phyloP scores from a whole-genome alignment of 2,113 vertebrate species.

The Psittacus erithacus region DNA sequence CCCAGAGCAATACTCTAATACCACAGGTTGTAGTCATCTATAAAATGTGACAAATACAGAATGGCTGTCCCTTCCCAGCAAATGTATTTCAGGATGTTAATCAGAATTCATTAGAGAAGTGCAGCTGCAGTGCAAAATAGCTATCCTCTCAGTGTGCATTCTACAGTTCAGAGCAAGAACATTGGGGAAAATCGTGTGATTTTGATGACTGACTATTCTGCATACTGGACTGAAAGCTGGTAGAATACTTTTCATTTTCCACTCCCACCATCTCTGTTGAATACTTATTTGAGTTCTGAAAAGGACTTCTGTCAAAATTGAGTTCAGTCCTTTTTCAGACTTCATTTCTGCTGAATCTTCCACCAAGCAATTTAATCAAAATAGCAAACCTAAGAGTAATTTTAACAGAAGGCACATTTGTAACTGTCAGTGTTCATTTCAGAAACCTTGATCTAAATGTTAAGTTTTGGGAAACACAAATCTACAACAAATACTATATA shows the following conservation, averaged over 20 bases:
- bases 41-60: not conserved
- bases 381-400: not conserved
- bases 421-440: conserved; percentile 26
- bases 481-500: not conserved
- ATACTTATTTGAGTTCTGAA: not conserved
- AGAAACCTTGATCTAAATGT: not conserved
- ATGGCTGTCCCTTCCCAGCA: not conserved
- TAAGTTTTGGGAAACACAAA: conserved; percentile 8
- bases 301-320: conserved; percentile 10
- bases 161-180: not conserved
- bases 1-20: not conserved
- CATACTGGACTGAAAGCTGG: not conserved
- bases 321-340: conserved; percentile 18
- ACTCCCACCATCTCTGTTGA: not conserved
- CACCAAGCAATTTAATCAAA: conserved; percentile 30
- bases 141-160: fast-evolving
- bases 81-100: not conserved
- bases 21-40: not conserved
- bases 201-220: not conserved
- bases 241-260: not conserved
- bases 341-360: conserved; percentile 32
- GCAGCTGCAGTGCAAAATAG: not conserved
- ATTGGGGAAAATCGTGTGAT: not conserved
- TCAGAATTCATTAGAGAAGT: not conserved
- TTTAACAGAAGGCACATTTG: conserved; percentile 27